Percentiles rank a stretch among this genome's conserved stretches.
phyloP scores from a whole-genome alignment of 2,113 vertebrate species.

The Nematolebias whitei region DNA sequence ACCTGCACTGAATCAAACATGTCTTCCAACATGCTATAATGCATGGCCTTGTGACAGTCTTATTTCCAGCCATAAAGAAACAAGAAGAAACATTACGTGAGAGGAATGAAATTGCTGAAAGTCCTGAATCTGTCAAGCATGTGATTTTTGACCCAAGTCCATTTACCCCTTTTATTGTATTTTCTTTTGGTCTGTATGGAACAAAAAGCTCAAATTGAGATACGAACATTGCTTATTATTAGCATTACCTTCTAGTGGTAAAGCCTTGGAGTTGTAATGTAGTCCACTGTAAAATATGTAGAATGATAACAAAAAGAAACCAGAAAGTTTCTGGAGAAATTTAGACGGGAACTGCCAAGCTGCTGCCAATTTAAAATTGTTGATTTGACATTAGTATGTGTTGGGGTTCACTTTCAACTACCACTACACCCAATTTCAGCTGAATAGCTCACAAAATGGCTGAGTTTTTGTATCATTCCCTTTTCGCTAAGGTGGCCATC shows the following conservation, averaged over 20 bases:
- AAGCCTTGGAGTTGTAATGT: conserved; percentile 10
- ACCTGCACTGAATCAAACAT: conserved; percentile 60
- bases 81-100: conserved; percentile 39
- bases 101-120: conserved; percentile 44
- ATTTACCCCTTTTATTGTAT: conserved; percentile 57
- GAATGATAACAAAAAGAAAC: too few relatives aligned
- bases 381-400: too few relatives aligned
- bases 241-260: conserved; percentile 11
- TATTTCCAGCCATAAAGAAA: conserved; percentile 57
- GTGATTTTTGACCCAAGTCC: conserved; percentile 37
- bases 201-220: conserved; percentile 23
- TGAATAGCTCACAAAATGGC: too few relatives aligned
- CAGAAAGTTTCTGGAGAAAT: too few relatives aligned
- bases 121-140: conserved; percentile 64
- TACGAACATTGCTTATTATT: conserved; percentile 23
- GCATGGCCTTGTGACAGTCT: conserved; percentile 49
- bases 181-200: conserved; percentile 50
- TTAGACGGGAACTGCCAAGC: too few relatives aligned
- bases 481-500: too few relatives aligned
- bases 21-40: conserved; percentile 29
- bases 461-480: too few relatives aligned
- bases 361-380: too few relatives aligned
- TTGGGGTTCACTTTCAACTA: too few relatives aligned
- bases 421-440: too few relatives aligned
- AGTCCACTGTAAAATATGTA: conserved; percentile 19